Evolutionary conservation across 2,888 invertebrate species (phyloP), one percentile per base, ranked within the genome.

Genomic region (Itoplectis maculator): DNA sequence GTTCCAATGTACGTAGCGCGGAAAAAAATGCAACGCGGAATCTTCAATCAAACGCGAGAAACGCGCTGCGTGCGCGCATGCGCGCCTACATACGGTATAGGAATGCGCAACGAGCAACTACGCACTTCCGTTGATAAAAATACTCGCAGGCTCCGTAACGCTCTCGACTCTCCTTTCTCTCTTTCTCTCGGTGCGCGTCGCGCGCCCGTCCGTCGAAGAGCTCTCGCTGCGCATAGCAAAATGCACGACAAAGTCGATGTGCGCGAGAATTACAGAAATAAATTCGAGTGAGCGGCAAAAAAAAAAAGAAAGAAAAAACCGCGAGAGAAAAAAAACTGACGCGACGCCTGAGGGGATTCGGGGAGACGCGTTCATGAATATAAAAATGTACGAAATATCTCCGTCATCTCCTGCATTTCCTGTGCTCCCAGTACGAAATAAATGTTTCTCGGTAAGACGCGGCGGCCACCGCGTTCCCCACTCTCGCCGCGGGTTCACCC

Each of bases 121-220:
- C 92, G 92, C 92, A 91, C 91, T 92, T 92, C 92, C 92, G 92
- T 91, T 91, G 92, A 92, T 92, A 92, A 92, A 92, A 92, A 92
- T 92, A 92, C 89, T 88, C 90, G 87, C 86, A 68, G 87, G 89
- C 89, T 87, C 88, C 89, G 82, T 84, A 82, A 82, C 72, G 75
- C 68, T 72, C 68, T 72, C 61, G 65, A 70, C 72, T 66, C 42
- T 37, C 56, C 61, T 54, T 45, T 79, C 73, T 66, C 77, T 77
- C 77, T 74, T 77, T 77, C 80, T 80, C 82, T 83, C 82, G 79
- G 85, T 85, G 85, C 84, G 84, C 78, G 54, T 61, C 61, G 59
- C 49, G 63, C 63, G 45, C 54, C n/a, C n/a, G n/a, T n/a, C n/a
- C n/a, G n/a, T n/a, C n/a, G n/a, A n/a, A n/a, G n/a, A n/a, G n/a